Percentiles rank a stretch among this genome's conserved stretches.
Conservation (phyloP, 2,113 vertebrate genomes). For the Chaetodon auriga region DNA sequence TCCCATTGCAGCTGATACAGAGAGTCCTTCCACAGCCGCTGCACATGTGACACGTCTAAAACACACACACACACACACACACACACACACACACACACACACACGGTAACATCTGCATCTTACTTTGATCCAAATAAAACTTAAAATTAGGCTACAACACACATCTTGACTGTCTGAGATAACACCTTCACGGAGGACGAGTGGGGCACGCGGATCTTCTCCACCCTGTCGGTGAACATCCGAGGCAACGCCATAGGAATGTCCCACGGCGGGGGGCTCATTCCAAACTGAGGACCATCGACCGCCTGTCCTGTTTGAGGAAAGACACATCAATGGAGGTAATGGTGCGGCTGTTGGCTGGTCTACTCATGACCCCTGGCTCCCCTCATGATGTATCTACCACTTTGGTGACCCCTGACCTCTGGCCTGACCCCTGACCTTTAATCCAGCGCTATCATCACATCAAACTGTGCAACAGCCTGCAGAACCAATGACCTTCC, state of each 20-base stretch:
- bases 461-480: too few species aligned
- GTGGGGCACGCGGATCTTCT: constrained; percentile 84
- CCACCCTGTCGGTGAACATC: constrained; percentile 81
- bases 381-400: too few species aligned
- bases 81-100: constrained; percentile 22
- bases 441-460: too few species aligned
- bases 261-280: constrained; percentile 86
- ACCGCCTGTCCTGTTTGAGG: constrained; percentile 80
- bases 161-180: neutral
- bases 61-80: constrained; percentile 34
- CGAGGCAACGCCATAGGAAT: constrained; percentile 77
- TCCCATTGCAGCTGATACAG: constrained; percentile 74
- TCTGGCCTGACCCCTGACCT: too few species aligned
- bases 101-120: neutral
- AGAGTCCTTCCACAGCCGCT: constrained; percentile 76
- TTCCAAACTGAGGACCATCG: constrained; percentile 83
- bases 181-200: constrained; percentile 85
- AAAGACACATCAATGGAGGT: neutral
- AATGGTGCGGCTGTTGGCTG: too few species aligned
- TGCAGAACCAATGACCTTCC: too few species aligned
- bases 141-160: neutral
- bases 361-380: too few species aligned
- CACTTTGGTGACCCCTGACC: too few species aligned
- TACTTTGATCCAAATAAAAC: neutral
- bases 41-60: constrained; percentile 84